phyloP scores from a whole-genome alignment of 2,888 invertebrate species.

The Sphinx pinastri region DNA sequence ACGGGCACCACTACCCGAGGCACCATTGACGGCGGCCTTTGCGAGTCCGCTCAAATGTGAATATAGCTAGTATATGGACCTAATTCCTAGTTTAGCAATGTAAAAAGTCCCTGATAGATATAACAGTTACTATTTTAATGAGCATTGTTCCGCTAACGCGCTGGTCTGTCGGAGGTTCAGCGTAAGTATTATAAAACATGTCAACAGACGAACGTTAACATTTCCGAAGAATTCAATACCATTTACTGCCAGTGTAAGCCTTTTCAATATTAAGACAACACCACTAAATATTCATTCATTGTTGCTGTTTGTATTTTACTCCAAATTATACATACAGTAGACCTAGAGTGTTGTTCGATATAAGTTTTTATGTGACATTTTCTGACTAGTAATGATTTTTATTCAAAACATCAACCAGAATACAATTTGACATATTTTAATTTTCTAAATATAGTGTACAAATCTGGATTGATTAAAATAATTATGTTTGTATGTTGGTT shows the following conservation, averaged over 20 bases:
- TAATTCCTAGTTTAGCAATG: conserved; percentile 51
- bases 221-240: conserved; percentile 38
- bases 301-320: conserved; percentile 4
- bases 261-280: conserved; percentile 40
- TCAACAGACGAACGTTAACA: conserved; percentile 31
- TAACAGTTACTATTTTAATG: neutral
- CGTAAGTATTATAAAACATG: conserved; percentile 34
- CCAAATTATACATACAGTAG: neutral
- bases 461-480: too few species aligned
- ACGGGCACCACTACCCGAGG: conserved; percentile 72
- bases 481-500: neutral
- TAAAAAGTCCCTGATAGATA: conserved; percentile 12
- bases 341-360: too few species aligned
- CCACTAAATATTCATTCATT: neutral
- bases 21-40: conserved; percentile 75
- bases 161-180: conserved; percentile 13
- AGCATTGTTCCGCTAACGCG: conserved; percentile 27
- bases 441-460: neutral
- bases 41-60: conserved; percentile 54
- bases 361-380: conserved; percentile 8
- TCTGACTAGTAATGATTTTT: conserved; percentile 5
- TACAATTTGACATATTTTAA: too few species aligned
- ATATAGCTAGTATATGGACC: conserved; percentile 66
- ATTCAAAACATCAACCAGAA: too few species aligned
- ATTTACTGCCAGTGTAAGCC: conserved; percentile 58